phyloP scores from a whole-genome alignment of 2,888 invertebrate genomes.

The Fabriciana adippe region DNA sequence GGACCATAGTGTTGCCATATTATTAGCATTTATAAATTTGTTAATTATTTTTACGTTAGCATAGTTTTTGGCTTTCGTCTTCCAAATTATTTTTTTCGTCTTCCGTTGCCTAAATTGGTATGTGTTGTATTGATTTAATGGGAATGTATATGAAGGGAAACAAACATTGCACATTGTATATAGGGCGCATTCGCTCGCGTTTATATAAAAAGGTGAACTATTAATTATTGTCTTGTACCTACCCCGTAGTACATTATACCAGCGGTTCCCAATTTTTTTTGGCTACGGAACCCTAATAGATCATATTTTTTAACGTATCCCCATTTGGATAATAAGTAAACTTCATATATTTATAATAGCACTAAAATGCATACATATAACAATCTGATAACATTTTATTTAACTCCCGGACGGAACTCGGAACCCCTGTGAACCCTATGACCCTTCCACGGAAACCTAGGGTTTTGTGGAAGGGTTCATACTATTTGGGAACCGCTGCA shows the following conservation, averaged over 20 bases:
- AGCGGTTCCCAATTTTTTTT: slow-evolving; percentile 5
- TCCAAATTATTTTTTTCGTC: slow-evolving; percentile 61
- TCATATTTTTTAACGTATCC: too few relatives aligned
- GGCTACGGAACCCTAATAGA: too few relatives aligned
- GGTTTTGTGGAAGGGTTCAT: too few relatives aligned
- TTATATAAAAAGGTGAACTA: slow-evolving; percentile 73
- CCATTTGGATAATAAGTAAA: too few relatives aligned
- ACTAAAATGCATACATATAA: too few relatives aligned
- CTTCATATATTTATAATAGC: too few relatives aligned
- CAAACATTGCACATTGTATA: slow-evolving; percentile 64
- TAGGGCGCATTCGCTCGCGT: slow-evolving; percentile 65
- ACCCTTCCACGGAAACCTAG: too few relatives aligned
- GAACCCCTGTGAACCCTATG: too few relatives aligned
- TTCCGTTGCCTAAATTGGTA: slow-evolving; percentile 49
- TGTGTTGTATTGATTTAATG: slow-evolving; percentile 31
- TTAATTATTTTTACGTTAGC: slow-evolving; percentile 37
- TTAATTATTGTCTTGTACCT: slow-evolving; percentile 72
- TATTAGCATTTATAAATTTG: slow-evolving; percentile 52
- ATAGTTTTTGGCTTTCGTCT: slow-evolving; percentile 55
- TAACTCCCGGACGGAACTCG: too few relatives aligned
- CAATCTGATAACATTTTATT: too few relatives aligned
- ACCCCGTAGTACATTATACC: slow-evolving; percentile 49
- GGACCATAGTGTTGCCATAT: slow-evolving; percentile 54
- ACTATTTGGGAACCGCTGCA: background rate
- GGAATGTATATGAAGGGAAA: slow-evolving; percentile 44